Evolutionary conservation across 2,888 invertebrate genomes (phyloP), one percentile per base, ranked within the genome.

Genomic region (Fragum fragum): DNA sequence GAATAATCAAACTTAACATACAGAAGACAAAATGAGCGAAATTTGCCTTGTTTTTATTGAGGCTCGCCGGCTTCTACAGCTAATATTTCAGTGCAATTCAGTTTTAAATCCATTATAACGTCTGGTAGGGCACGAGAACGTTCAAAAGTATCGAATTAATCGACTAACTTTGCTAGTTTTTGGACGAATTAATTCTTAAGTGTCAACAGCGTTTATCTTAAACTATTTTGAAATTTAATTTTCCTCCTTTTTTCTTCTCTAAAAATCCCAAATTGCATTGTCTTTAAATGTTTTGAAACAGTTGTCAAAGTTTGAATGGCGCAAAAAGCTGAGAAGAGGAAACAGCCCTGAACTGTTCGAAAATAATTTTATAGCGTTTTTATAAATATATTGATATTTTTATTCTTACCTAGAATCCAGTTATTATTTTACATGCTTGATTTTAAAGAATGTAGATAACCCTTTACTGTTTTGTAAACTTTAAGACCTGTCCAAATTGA

Each of bases 281-380:
- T 61, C 61, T 61, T 61, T 61, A 61, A 61, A 61, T 61, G 61
- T 61, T 61, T 61, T 61, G 26, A 61, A 32, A 61, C 61, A 61
- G 32, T 61, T 61, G 61, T 61, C 61, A 61, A 61, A 61, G 61
- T 61, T 61, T 61, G 61, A 61, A 61, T 23, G 61, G 26, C n/a
- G 18, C 18, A 61, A 32, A 61, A 61, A 61, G 61, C 61, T 29
- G 61, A 23, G 26, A 26, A 61, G 61, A 28, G 11, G 6, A 61
- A 61, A 61, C 26, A 57, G 57, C 14, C 47, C 47, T 47, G 32
- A 36, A 6, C 2, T 47, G 7, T 14, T 47, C 5, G 47, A 18
- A n/a, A 47, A 47, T 9, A 39, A 39, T 39, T 39, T 14, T n/a
- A n/a, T n/a, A n/a, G n/a, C n/a, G n/a, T n/a, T n/a, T n/a, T n/a